phyloP scores from a whole-genome alignment of 2,797 vertebrate genomes.

The Furcifer pardalis region DNA sequence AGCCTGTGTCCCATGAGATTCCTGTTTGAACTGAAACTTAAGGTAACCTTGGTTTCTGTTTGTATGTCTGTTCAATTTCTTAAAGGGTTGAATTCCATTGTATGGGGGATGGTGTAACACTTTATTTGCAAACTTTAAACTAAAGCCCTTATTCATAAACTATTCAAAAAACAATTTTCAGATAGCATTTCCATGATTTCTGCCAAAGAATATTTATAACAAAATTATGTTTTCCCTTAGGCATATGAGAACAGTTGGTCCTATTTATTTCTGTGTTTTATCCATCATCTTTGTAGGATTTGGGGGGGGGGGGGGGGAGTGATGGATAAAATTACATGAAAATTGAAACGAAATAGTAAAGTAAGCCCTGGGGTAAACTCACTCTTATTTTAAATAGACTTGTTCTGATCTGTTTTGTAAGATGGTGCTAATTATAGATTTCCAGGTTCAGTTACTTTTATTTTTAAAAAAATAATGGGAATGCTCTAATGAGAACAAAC shows the following conservation, averaged over 20 bases:
- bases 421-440: slow-evolving; percentile 63
- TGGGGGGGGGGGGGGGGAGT: slow-evolving; percentile 40
- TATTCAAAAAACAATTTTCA: slow-evolving; percentile 75
- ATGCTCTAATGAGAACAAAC: slow-evolving; percentile 26
- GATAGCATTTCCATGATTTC: slow-evolving; percentile 66
- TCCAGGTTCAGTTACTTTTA: slow-evolving; percentile 59
- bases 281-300: slow-evolving; percentile 68
- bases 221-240: slow-evolving; percentile 68
- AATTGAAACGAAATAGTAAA: slow-evolving; percentile 69
- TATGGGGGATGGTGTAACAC: slow-evolving; percentile 29
- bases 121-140: slow-evolving; percentile 65
- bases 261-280: slow-evolving; percentile 69
- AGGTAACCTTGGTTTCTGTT: slow-evolving; percentile 41
- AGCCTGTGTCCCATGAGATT: neutral
- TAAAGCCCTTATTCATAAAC: slow-evolving; percentile 70
- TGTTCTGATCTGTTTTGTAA: slow-evolving; percentile 57
- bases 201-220: slow-evolving; percentile 71
- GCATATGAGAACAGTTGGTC: slow-evolving; percentile 66
- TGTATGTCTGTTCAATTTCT: slow-evolving; percentile 46
- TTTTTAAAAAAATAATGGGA: slow-evolving; percentile 58
- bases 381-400: slow-evolving; percentile 57
- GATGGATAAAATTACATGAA: slow-evolving; percentile 67
- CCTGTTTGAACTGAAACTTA: slow-evolving; percentile 35
- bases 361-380: slow-evolving; percentile 60
- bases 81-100: slow-evolving; percentile 52